Evolutionary conservation across 2,888 invertebrate genomes (phyloP), one percentile per base, ranked within the genome.

Genomic region (Euzophera pinguis): DNA sequence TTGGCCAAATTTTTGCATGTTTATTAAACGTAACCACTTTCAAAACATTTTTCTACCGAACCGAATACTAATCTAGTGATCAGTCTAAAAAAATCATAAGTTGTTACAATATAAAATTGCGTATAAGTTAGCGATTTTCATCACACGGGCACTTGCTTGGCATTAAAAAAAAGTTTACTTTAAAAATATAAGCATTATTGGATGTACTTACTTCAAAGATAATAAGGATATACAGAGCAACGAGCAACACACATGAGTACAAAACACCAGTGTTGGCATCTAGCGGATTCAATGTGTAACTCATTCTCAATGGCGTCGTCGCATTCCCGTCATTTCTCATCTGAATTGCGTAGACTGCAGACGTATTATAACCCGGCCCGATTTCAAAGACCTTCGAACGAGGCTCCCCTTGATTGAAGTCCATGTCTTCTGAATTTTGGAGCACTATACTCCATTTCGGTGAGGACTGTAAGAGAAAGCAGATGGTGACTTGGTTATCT

Each of bases 141-240:
- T n/a, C n/a, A n/a, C n/a, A n/a, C n/a, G n/a, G n/a, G n/a, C n/a
- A n/a, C n/a, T n/a, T n/a, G n/a, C n/a, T n/a, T n/a, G n/a, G n/a
- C n/a, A 22, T 22, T 22, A 3, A 22, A 22, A 22, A 22, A 22
- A 22, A 22, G 5, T 22, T 2, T 5, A 22, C 22, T 22, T 5
- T 22, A 2, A 22, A 22, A 22, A 22, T 3, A 5, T 5, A 22
- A 22, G 5, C 5, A 22, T 22, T 3, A 32, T 1, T 9, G 10
- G 8, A 8, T 3, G 10, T 27, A 69, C 84, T 84, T 70, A 97
- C 95, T 91, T 98, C 97, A 86, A 96, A 97, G 62, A 97, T 95
- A 55, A 98, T 95, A 9, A 97, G 80, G 1, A 94, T 76, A 69
- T 98, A 98, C 10, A 98, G 91, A 0, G 93, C 93, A 3, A 93